Base-by-base conservation (phyloP, 2,797 vertebrate species). In the Myotis findleyi region DNA sequence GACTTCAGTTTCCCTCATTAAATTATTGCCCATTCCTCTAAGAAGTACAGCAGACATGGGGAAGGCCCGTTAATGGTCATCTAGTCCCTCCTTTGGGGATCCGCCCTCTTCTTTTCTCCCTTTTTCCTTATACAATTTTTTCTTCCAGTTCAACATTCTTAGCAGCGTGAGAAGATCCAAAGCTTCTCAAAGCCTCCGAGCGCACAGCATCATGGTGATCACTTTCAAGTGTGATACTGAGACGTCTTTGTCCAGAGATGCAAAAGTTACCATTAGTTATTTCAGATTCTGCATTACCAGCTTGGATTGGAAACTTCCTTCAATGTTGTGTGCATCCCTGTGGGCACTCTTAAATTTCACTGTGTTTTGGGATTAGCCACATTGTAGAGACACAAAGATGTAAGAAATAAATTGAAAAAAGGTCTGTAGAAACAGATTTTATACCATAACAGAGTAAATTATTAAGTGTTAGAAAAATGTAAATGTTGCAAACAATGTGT, bases 381-480 rank as follows among this genome's bases (percentile, higher is more conserved):
- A 87, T 51, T 81, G 41, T 64, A 79, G 89, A 96, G 23, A 94
- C 89, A 97, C 49, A 93, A 87, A 81, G 80, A 95, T 93, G 17
- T 85, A 62, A 75, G 91, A 93, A 94, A 97, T 89, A 97, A 97
- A 96, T 95, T 85, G 96, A 53, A 81, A 87, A 30, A 95, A 95
- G 69, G 16, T 41, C 7, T 25, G 79, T 86, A 81, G 87, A 93
- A 96, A 97, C 83, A 94, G 72, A 94, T 96, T 97, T 96, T 86
- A 55, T 7, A 8, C 95, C 94, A 87, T 2, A 0, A 75, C 91
- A 93, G 77, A 91, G 55, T 96, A 97, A 97, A 93, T 97, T 97
- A 98, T 95, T 97, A 98, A 96, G 96, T 98, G 97, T 95, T 96
- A 97, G 33, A 87, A 92, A 97, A 96, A 93, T 79, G 94, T 64